phyloP scores from a whole-genome alignment of 2,888 invertebrate species.

The Hololepta plana region DNA sequence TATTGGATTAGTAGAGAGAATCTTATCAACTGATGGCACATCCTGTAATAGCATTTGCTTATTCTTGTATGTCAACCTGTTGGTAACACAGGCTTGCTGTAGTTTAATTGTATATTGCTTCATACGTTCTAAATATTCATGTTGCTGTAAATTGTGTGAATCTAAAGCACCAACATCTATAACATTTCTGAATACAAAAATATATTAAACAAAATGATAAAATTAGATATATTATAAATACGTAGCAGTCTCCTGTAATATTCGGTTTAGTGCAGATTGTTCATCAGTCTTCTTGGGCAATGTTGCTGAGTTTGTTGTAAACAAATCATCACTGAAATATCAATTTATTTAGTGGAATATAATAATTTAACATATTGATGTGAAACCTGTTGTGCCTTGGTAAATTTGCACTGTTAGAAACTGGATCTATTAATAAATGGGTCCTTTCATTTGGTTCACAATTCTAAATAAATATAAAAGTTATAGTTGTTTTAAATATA shows the following conservation, averaged over 20 bases:
- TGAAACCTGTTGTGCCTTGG: slow-evolving; percentile 43
- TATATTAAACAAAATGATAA: slow-evolving; percentile 10
- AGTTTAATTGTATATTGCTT: slow-evolving; percentile 45
- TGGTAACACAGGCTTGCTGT: slow-evolving; percentile 31
- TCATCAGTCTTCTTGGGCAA: slow-evolving; percentile 70
- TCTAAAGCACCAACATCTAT: slow-evolving; percentile 89
- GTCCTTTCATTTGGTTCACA: slow-evolving; percentile 58
- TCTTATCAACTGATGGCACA: slow-evolving; percentile 54
- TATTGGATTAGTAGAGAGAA: slow-evolving; percentile 44
- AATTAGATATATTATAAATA: slow-evolving; percentile 33
- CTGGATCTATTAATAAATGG: slow-evolving; percentile 59
- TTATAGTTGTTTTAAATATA: slow-evolving; percentile 3
- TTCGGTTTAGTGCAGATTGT: slow-evolving; percentile 75
- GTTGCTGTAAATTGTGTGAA: slow-evolving; percentile 72
- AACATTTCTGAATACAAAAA: slow-evolving; percentile 53
- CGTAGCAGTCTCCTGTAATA: slow-evolving; percentile 82
- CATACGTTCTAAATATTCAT: slow-evolving; percentile 71
- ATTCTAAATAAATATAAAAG: slow-evolving; percentile 20
- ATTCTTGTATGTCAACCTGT: slow-evolving; percentile 25
- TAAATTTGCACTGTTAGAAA: slow-evolving; percentile 53
- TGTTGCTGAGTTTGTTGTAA: slow-evolving; percentile 41
- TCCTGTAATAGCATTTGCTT: slow-evolving; percentile 44
- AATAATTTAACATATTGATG: slow-evolving; percentile 4
- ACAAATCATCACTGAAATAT: slow-evolving; percentile 41
- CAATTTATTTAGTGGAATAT: slow-evolving; percentile 6